Percentiles rank a stretch among this genome's conserved stretches.
These are phyloP conservation scores for Falcaria lacertinaria DNA, from an alignment of 2,888 invertebrate genomes.

Conservation along the genomic window DNA sequence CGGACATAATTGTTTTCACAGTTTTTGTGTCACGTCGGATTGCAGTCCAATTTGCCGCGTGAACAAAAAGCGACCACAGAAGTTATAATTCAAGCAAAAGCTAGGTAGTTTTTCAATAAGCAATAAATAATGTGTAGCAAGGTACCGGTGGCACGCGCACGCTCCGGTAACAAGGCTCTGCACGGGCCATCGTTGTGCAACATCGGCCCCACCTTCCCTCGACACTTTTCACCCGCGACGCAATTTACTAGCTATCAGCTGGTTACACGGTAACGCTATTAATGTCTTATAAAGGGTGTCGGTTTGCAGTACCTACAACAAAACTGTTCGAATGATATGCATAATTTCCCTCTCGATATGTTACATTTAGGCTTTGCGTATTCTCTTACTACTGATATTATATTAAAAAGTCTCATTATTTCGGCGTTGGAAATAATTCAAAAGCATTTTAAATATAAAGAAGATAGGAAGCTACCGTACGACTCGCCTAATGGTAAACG, in stretches of 20 bases:
- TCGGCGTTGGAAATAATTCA: too few relatives aligned
- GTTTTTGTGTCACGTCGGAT: conserved; percentile 20
- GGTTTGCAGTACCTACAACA: too few relatives aligned
- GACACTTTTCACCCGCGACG: conserved; percentile 40
- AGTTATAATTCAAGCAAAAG: conserved; percentile 50
- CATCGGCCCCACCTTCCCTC: conserved; percentile 65
- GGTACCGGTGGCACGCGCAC: conserved; percentile 70
- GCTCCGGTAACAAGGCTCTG: conserved; percentile 70
- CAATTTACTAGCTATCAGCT: conserved; percentile 25
- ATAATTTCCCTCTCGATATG: too few relatives aligned
- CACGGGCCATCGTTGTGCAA: conserved; percentile 70
- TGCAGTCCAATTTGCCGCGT: conserved; percentile 14
- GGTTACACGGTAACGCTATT: too few relatives aligned
- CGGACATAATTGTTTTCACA: neutral
- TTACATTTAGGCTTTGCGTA: too few relatives aligned
- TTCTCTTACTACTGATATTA: too few relatives aligned
- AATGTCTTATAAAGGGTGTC: too few relatives aligned
- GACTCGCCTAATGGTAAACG: too few relatives aligned
- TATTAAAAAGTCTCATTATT: too few relatives aligned
- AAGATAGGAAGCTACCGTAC: too few relatives aligned
- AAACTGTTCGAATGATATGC: too few relatives aligned
- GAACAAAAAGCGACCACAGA: conserved; percentile 41
- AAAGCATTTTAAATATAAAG: too few relatives aligned
- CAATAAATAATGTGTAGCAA: conserved; percentile 73
- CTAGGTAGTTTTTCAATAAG: conserved; percentile 75